A percentile compares a stretch with the other conserved stretches of the same genome.
These are phyloP conservation scores for Cyanistes caeruleus DNA, from an alignment of 2,113 vertebrate genomes.

Conservation along the genomic window DNA sequence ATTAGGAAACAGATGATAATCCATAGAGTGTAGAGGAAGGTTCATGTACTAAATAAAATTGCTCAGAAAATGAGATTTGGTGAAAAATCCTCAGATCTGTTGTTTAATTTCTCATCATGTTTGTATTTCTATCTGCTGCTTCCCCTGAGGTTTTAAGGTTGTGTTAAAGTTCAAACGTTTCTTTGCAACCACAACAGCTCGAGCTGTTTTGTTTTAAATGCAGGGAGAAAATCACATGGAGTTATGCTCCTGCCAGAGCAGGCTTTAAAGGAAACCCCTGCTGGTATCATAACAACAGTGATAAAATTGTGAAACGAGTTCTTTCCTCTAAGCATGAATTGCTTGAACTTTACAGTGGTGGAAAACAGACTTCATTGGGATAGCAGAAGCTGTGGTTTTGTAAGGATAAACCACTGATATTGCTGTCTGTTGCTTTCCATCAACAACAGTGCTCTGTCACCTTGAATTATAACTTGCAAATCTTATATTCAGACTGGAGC, in stretches of 20 bases:
- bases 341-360: neutral
- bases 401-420: neutral
- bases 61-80: constrained; percentile 28
- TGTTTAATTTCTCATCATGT: constrained; percentile 50
- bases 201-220: constrained; percentile 43
- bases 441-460: neutral
- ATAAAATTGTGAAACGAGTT: constrained; percentile 46
- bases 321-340: constrained; percentile 33
- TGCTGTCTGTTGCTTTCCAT: neutral
- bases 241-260: constrained; percentile 21
- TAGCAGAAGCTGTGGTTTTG: neutral
- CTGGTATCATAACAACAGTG: constrained; percentile 46
- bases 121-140: constrained; percentile 13
- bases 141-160: constrained; percentile 2
- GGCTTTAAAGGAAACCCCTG: constrained; percentile 48
- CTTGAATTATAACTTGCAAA: neutral
- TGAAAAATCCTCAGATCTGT: constrained; percentile 43
- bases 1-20: neutral
- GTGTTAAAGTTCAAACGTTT: constrained; percentile 13
- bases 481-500: neutral
- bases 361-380: neutral
- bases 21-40: neutral
- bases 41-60: neutral
- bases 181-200: constrained; percentile 3
- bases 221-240: neutral